Evolutionary conservation across 2,797 vertebrate species (phyloP), one percentile per base, ranked within the genome.

Genomic region (Gila robusta): DNA sequence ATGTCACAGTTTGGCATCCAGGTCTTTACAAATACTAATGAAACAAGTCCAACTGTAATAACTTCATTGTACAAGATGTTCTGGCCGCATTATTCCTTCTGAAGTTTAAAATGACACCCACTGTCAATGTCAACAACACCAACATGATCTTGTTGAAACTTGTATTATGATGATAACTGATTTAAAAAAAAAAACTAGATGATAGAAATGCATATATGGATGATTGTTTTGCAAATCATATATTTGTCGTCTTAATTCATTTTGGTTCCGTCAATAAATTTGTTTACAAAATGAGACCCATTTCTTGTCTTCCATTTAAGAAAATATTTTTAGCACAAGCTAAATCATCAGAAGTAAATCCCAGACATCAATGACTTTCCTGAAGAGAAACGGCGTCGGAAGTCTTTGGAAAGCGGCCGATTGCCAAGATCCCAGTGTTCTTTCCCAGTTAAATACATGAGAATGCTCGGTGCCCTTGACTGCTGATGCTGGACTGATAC

Each of bases 361-460:
- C 76, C 49, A 71, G 26, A 71, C n/a, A 78, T 62, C 10, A 52
- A 2, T 35, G 11, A 70, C 41, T 71, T 85, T 9, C 52, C 77
- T 74, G 21, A 44, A 44, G 21, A 44, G 28, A 85, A 90, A 86
- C 86, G 14, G 83, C 14, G 10, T 79, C 80, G 79, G 85, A 91
- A 78, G 66, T 87, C 89, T 94, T 88, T 91, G 59, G 82, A 56
- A 49, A 85, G 87, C 28, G 84, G 28, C 19, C 44, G 26, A 54
- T 92, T 94, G 94, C 95, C 95, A 96, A 95, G 96, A 95, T 95
- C 96, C 88, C 41, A 70, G 72, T 96, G 96, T 97, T 94, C 96
- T 96, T 96, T 94, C 82, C 93, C 91, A 93, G 93, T 95, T 93
- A 94, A 96, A 95, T 93, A 90, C 93, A 92, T 91, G 92, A 93